These are phyloP conservation scores for Drusus annulatus DNA, from an alignment of 1,140 invertebrate genomes.

Conservation along the genomic window DNA sequence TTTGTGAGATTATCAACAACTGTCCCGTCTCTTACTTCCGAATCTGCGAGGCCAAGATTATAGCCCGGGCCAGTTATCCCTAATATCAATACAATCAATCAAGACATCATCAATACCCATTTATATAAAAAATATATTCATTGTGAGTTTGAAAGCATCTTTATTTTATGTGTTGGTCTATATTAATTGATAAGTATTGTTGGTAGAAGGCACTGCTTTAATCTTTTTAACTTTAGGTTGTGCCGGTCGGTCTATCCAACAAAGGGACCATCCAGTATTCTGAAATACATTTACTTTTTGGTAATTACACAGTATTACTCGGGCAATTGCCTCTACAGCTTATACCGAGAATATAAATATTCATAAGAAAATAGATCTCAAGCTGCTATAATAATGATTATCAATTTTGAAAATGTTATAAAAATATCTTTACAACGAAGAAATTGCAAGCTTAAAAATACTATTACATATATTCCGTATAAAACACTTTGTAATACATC, in stretches of 20 bases:
- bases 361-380: conserved; percentile 28
- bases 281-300: background rate
- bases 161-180: background rate
- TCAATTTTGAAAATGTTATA: conserved; percentile 5
- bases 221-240: background rate
- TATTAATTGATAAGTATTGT: conserved; percentile 18
- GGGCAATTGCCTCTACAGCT: conserved; percentile 7
- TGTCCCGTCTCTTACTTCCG: background rate
- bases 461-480: conserved; percentile 23
- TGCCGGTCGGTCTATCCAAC: background rate
- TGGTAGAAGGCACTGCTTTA: conserved; percentile 23
- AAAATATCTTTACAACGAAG: conserved; percentile 12
- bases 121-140: conserved; percentile 20
- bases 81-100: background rate
- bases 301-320: conserved; percentile 27
- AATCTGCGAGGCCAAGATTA: background rate
- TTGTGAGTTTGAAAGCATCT: conserved; percentile 2
- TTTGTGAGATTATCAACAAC: background rate
- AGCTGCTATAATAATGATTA: conserved; percentile 2
- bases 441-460: conserved; percentile 25
- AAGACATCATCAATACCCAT: background rate
- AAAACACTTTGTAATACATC: background rate
- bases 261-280: background rate
- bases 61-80: background rate
- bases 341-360: conserved; percentile 22